Percentiles rank a stretch among this genome's conserved stretches.
Evolutionary conservation across 2,113 vertebrate species (phyloP).

Genomic region (Oncorhynchus kisutch): DNA sequence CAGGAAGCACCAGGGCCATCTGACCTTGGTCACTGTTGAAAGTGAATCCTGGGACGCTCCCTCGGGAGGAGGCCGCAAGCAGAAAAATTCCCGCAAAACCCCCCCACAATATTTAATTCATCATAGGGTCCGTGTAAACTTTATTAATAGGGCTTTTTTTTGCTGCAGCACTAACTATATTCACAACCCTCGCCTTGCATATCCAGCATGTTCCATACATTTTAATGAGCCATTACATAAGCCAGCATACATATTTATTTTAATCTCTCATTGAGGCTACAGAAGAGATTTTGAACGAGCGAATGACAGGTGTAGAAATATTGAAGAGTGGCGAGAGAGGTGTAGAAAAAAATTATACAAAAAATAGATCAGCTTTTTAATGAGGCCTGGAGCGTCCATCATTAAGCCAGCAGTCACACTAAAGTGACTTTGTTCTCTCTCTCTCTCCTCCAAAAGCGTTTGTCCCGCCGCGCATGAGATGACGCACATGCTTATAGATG

Average conservation of each 20-base stretch:
- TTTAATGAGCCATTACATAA: constrained; percentile 31
- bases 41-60: not conserved
- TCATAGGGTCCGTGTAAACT: not conserved
- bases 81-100: not conserved
- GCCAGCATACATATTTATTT: constrained; percentile 16
- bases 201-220: constrained; percentile 4
- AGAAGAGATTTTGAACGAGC: not conserved
- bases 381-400: constrained; percentile 35
- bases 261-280: constrained; percentile 4
- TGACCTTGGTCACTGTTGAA: constrained; percentile 13
- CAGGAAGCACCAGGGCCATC: constrained; percentile 29
- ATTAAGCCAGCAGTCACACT: constrained; percentile 45
- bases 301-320: not conserved
- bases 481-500: constrained; percentile 21
- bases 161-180: too few species aligned
- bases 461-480: not conserved
- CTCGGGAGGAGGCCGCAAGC: not conserved
- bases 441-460: constrained; percentile 6
- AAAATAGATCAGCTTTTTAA: constrained; percentile 22
- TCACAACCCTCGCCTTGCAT: not conserved
- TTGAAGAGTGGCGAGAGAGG: not conserved
- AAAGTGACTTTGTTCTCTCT: constrained; percentile 41
- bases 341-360: not conserved
- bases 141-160: not conserved
- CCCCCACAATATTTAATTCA: not conserved